phyloP scores from a whole-genome alignment of 1,140 invertebrate species.

The Camponotus vicinus region DNA sequence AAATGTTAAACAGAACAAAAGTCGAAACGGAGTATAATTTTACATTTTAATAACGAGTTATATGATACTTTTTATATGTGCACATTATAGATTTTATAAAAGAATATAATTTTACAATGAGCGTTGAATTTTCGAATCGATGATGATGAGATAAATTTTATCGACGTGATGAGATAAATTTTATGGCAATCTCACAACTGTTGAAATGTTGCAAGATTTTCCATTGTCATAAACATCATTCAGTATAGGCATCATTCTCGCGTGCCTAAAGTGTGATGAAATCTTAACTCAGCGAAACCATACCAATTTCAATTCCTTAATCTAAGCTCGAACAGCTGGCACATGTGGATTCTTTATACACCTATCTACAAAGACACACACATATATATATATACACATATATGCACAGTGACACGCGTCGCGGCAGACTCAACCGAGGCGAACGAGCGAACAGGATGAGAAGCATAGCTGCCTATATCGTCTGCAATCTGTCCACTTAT shows the following conservation, averaged over 20 bases:
- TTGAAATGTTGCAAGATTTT: background rate
- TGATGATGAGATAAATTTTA: background rate
- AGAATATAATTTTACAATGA: background rate
- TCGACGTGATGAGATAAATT: background rate
- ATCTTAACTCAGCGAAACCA: conserved; percentile 18
- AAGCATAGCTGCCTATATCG: conserved; percentile 45
- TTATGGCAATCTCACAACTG: background rate
- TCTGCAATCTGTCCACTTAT: conserved; percentile 68
- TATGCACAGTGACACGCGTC: conserved; percentile 16
- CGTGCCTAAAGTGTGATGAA: conserved; percentile 18
- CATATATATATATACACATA: background rate
- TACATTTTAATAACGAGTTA: conserved; percentile 20
- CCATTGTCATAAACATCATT: background rate
- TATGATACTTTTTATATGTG: background rate
- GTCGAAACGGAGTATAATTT: background rate
- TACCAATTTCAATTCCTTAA: conserved; percentile 32
- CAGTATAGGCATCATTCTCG: conserved; percentile 3
- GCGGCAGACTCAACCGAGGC: conserved; percentile 17
- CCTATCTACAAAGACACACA: background rate
- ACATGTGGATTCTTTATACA: background rate
- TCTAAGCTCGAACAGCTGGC: conserved; percentile 36
- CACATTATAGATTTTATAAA: background rate
- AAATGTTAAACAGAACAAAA: conserved; percentile 15
- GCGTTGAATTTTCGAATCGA: background rate
- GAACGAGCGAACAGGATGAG: conserved; percentile 21